phyloP scores from a whole-genome alignment of 2,113 vertebrate species.

The Lycaon pictus region DNA sequence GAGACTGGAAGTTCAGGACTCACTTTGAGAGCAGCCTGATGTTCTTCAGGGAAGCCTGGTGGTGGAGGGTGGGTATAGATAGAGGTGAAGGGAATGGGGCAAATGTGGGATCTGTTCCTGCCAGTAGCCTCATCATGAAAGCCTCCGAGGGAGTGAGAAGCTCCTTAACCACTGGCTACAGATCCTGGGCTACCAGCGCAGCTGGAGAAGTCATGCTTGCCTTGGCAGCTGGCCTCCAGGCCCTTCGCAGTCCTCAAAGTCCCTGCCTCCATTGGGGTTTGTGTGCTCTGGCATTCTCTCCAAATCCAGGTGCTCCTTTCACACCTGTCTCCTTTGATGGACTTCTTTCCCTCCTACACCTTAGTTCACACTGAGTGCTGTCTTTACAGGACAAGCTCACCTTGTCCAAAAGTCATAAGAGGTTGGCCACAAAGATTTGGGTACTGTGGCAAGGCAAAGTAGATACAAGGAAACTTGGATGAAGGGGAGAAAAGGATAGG shows the following conservation, averaged over 20 bases:
- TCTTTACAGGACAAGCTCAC: not conserved
- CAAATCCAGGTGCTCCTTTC: not conserved
- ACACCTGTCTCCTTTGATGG: not conserved
- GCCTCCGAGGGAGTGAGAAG: not conserved
- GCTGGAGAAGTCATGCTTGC: not conserved
- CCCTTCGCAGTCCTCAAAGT: not conserved
- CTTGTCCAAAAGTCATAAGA: not conserved
- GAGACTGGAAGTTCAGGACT: not conserved
- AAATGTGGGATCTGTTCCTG: not conserved
- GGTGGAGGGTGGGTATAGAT: not conserved
- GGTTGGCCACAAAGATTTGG: not conserved
- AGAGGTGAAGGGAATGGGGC: not conserved
- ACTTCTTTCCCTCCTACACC: not conserved
- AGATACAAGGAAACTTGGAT: not conserved
- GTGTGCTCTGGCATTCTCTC: accelerated
- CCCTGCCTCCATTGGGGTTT: not conserved
- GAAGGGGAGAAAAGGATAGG: not conserved
- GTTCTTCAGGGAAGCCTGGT: not conserved
- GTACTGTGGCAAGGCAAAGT: not conserved
- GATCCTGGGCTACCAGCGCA: not conserved
- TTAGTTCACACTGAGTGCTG: not conserved
- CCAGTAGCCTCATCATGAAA: not conserved
- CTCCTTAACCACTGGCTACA: not conserved
- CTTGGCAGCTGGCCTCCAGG: not conserved
- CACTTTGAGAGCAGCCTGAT: not conserved